These are phyloP conservation scores for Pristis pectinata DNA, from an alignment of 2,797 vertebrate genomes.

Conservation along the genomic window DNA sequence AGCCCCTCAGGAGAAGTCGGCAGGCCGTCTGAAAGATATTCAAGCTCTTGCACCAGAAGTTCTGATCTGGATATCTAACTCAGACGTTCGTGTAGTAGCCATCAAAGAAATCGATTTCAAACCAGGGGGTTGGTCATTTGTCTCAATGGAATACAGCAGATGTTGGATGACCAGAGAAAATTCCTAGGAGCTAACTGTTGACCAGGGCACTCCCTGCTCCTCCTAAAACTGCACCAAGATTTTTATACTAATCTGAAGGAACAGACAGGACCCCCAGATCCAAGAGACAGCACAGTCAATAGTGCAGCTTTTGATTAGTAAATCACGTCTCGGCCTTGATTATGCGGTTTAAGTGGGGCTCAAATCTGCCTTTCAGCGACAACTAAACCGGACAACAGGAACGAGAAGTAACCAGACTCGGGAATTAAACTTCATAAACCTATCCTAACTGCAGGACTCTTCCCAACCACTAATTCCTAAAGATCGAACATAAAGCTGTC, in stretches of 20 bases:
- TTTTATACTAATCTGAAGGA: background rate
- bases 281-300: background rate
- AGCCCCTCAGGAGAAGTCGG: no score
- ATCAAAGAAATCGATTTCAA: no score
- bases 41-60: no score
- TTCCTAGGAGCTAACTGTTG: background rate
- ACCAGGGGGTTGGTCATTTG: background rate
- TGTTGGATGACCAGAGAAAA: background rate
- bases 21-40: no score
- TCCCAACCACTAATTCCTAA: no score
- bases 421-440: background rate
- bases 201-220: background rate
- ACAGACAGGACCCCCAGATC: background rate
- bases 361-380: no score
- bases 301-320: background rate
- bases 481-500: no score
- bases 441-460: no score
- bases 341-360: background rate
- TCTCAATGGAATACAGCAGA: background rate
- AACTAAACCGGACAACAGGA: background rate
- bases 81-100: no score
- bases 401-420: background rate
- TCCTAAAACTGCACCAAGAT: background rate
- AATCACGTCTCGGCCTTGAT: background rate
- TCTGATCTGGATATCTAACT: no score